phyloP scores from a whole-genome alignment of 1,140 invertebrate genomes.

The Drosophila paulistorum region DNA sequence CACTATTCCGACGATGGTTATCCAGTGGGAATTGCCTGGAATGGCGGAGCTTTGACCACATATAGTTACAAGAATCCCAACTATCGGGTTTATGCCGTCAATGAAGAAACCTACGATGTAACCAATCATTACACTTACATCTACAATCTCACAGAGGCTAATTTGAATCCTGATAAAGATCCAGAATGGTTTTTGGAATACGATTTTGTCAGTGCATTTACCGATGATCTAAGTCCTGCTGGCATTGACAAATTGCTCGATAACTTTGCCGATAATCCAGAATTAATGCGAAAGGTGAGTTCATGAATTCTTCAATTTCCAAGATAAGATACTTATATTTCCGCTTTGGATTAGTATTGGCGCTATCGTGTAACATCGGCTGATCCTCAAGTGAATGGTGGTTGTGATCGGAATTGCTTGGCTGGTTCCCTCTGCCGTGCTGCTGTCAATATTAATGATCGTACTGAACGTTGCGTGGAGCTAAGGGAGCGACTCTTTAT shows the following conservation, averaged over 20 bases:
- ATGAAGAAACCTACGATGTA: conserved; percentile 84
- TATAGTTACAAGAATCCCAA: conserved; percentile 90
- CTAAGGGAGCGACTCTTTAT: conserved; percentile 68
- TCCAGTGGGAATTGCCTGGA: conserved; percentile 89
- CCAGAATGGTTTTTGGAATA: conserved; percentile 87
- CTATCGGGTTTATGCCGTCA: conserved; percentile 90
- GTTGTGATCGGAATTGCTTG: conserved; percentile 85
- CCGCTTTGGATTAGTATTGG: conserved; percentile 73
- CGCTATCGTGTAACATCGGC: conserved; percentile 85
- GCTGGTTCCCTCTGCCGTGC: conserved; percentile 85
- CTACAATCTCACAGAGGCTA: conserved; percentile 90
- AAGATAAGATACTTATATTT: not conserved
- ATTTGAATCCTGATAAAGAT: conserved; percentile 84
- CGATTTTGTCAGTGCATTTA: conserved; percentile 87
- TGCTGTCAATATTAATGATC: conserved; percentile 84
- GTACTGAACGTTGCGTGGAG: conserved; percentile 85
- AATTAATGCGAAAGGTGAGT: conserved; percentile 65
- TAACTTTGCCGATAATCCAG: conserved; percentile 82
- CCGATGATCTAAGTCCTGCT: conserved; percentile 82
- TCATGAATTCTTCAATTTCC: not conserved
- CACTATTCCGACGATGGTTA: conserved; percentile 85
- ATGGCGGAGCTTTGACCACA: conserved; percentile 89
- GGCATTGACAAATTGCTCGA: conserved; percentile 84
- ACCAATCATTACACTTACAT: conserved; percentile 89
- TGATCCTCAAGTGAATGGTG: conserved; percentile 83